These are phyloP conservation scores for Solen grandis DNA, from an alignment of 1,140 invertebrate species.

Conservation along the genomic window DNA sequence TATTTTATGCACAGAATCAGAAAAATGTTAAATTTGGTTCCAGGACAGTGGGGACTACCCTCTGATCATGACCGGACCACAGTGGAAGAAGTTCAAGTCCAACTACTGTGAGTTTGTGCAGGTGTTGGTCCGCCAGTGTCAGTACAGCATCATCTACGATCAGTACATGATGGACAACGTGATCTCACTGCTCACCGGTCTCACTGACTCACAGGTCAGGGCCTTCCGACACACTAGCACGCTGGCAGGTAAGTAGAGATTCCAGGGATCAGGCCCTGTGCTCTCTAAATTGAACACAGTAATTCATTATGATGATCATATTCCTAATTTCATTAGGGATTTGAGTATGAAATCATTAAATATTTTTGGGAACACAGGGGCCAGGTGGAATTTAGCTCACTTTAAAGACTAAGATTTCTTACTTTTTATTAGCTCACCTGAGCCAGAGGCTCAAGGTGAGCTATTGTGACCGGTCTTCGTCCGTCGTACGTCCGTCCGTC, in stretches of 20 bases:
- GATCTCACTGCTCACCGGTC: conserved; percentile 96
- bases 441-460: too few species aligned
- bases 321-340: not conserved
- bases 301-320: not conserved
- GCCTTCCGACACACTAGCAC: conserved; percentile 99
- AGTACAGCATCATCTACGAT: conserved; percentile 99
- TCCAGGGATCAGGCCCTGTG: too few species aligned
- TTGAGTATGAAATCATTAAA: too few species aligned
- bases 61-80: conserved; percentile 96
- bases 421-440: too few species aligned
- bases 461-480: too few species aligned
- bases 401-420: too few species aligned
- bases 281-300: not conserved
- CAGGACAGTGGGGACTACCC: conserved; percentile 99
- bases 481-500: too few species aligned
- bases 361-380: too few species aligned
- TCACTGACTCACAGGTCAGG: conserved; percentile 99
- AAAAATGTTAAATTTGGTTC: conserved; percentile 30
- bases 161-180: conserved; percentile 99
- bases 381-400: too few species aligned
- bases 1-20: too few species aligned
- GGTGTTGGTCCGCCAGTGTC: conserved; percentile 97
- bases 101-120: conserved; percentile 99
- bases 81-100: conserved; percentile 97
- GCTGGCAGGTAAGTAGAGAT: conserved; percentile 91